These are phyloP conservation scores for Phalanger gymnotis DNA, from an alignment of 2,797 vertebrate genomes.

Conservation along the genomic window DNA sequence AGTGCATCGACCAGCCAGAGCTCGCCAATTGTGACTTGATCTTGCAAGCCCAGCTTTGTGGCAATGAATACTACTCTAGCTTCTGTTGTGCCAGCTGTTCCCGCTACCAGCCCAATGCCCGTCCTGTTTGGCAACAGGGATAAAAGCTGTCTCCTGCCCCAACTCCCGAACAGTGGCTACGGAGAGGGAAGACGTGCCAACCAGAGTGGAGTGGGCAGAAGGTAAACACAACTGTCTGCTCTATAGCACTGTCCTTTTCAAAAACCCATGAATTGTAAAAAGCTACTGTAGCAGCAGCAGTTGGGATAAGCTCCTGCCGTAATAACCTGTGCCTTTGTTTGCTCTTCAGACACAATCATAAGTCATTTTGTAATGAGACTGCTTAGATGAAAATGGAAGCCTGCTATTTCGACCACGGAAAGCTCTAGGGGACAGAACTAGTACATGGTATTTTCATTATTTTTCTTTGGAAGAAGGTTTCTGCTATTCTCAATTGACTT, in stretches of 20 bases:
- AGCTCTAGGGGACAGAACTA: neutral
- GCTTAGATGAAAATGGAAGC: neutral
- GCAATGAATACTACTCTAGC: conserved; percentile 92
- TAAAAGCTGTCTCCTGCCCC: conserved; percentile 56
- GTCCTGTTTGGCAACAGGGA: conserved; percentile 47
- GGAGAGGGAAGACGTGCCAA: neutral
- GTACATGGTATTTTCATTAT: neutral
- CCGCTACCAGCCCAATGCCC: conserved; percentile 70
- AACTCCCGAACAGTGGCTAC: neutral
- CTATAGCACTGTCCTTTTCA: neutral
- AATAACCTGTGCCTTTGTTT: neutral
- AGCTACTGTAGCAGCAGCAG: neutral
- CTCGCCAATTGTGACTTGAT: conserved; percentile 96
- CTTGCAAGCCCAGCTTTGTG: conserved; percentile 93
- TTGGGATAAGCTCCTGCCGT: neutral
- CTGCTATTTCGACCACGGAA: neutral
- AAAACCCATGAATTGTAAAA: neutral
- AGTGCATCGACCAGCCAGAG: conserved; percentile 93
- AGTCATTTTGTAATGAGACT: neutral
- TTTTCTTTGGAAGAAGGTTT: conserved; percentile 1
- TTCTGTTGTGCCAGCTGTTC: conserved; percentile 98
- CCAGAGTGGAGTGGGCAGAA: neutral
- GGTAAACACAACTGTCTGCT: neutral
- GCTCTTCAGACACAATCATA: neutral
- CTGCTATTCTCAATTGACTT: conserved; percentile 7